phyloP scores from a whole-genome alignment of 2,888 invertebrate species.

The Metopia argyrocephala region DNA sequence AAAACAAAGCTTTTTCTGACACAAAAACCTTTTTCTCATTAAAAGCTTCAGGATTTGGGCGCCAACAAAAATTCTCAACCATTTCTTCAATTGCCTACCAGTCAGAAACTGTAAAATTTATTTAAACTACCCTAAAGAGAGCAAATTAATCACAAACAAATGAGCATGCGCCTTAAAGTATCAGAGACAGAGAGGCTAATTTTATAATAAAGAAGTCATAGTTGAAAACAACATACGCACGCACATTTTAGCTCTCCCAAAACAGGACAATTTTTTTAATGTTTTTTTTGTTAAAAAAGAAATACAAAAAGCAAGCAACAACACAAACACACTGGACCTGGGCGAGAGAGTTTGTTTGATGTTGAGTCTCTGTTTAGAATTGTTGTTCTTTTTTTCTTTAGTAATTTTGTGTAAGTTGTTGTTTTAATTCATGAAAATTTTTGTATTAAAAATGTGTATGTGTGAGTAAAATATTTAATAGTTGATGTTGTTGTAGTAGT shows the following conservation, averaged over 20 bases:
- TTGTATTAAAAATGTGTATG: not conserved
- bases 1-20: too few relatives aligned
- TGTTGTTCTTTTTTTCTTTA: not conserved
- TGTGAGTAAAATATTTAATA: not conserved
- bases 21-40: too few relatives aligned
- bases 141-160: not conserved
- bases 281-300: constrained; percentile 32
- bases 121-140: too few relatives aligned
- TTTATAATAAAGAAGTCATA: not conserved
- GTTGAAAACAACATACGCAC: too few relatives aligned
- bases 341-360: constrained; percentile 56
- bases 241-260: not conserved
- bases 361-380: not conserved
- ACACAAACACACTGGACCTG: constrained; percentile 68
- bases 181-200: constrained; percentile 21
- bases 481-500: constrained; percentile 54
- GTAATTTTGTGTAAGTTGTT: constrained; percentile 17
- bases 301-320: constrained; percentile 42
- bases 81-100: too few relatives aligned
- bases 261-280: constrained; percentile 15
- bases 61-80: too few relatives aligned
- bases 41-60: too few relatives aligned
- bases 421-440: not conserved
- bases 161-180: constrained; percentile 40
- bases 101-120: too few relatives aligned